These are phyloP conservation scores for Archips crataeganus DNA, from an alignment of 2,888 invertebrate genomes.

Conservation along the genomic window DNA sequence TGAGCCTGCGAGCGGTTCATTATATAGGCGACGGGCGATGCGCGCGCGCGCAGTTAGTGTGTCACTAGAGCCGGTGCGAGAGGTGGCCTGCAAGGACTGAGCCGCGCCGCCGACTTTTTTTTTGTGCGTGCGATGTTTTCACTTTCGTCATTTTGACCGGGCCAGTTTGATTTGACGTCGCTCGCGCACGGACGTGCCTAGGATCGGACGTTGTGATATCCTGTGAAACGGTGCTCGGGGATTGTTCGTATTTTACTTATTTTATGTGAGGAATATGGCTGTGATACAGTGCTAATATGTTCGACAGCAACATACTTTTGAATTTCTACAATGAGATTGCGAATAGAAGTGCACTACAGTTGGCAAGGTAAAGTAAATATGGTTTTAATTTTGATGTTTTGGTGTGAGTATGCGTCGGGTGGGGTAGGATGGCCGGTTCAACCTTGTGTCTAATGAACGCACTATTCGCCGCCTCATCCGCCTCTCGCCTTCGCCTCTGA, in stretches of 20 bases:
- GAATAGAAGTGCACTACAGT: slow-evolving; percentile 83
- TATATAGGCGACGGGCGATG: slow-evolving; percentile 83
- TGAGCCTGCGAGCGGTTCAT: slow-evolving; percentile 77
- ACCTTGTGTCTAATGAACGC: slow-evolving; percentile 84
- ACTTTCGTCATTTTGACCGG: slow-evolving; percentile 86
- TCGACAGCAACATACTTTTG: slow-evolving; percentile 80
- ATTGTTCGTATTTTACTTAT: slow-evolving; percentile 75
- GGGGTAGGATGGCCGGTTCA: slow-evolving; percentile 70
- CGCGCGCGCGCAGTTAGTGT: slow-evolving; percentile 83
- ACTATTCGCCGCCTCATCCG: slow-evolving; percentile 79
- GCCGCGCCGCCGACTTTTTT: slow-evolving; percentile 77
- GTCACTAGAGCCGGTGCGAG: slow-evolving; percentile 84
- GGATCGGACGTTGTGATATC: slow-evolving; percentile 79
- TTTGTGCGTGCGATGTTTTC: slow-evolving; percentile 85
- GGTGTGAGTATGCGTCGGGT: slow-evolving; percentile 55
- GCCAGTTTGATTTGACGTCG: slow-evolving; percentile 85
- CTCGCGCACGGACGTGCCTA: slow-evolving; percentile 84
- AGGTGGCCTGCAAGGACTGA: slow-evolving; percentile 84
- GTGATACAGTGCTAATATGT: slow-evolving; percentile 85
- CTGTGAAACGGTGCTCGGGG: slow-evolving; percentile 76
- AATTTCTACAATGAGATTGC: slow-evolving; percentile 85
- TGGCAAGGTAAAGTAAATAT: slow-evolving; percentile 77
- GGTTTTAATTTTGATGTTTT: slow-evolving; percentile 55
- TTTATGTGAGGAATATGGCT: slow-evolving; percentile 80
- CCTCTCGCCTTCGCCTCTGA: slow-evolving; percentile 83